Evolutionary conservation across 2,888 invertebrate species (phyloP).

Genomic region (Seira musarum): DNA sequence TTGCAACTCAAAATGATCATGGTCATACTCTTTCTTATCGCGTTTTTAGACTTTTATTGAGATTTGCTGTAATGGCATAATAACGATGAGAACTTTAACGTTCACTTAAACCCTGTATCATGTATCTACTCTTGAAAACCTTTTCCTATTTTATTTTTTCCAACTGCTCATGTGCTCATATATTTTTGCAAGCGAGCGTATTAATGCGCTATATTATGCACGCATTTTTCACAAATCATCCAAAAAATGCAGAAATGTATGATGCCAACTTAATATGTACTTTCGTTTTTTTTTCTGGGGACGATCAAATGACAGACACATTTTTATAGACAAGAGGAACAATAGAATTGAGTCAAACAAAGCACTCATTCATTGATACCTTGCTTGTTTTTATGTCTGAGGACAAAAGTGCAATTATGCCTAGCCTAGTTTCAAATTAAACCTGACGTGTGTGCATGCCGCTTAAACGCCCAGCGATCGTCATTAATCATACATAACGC

Average conservation of each 20-base stretch:
- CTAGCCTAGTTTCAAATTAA: conserved; percentile 46
- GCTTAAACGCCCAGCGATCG: background rate
- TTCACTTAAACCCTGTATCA: background rate
- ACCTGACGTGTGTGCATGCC: background rate
- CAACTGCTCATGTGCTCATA: too few relatives aligned
- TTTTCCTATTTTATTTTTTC: too few relatives aligned
- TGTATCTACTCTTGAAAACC: background rate
- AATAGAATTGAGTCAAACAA: conserved; percentile 35
- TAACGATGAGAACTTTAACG: background rate
- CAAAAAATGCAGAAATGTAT: background rate
- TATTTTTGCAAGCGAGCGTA: too few relatives aligned
- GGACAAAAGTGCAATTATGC: conserved; percentile 53
- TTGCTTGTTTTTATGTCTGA: conserved; percentile 37
- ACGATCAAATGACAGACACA: conserved; percentile 1
- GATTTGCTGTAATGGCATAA: background rate
- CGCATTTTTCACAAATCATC: background rate
- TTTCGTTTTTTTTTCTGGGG: conserved; percentile 39
- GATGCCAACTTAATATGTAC: conserved; percentile 6
- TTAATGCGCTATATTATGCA: too few relatives aligned
- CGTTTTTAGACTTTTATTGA: background rate
- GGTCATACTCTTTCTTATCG: background rate
- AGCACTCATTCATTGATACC: conserved; percentile 31
- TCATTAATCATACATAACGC: background rate
- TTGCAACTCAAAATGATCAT: background rate
- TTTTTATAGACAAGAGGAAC: conserved; percentile 21